Evolutionary conservation across 2,888 invertebrate genomes (phyloP).

Genomic region (Kryphioiulus occultus): DNA sequence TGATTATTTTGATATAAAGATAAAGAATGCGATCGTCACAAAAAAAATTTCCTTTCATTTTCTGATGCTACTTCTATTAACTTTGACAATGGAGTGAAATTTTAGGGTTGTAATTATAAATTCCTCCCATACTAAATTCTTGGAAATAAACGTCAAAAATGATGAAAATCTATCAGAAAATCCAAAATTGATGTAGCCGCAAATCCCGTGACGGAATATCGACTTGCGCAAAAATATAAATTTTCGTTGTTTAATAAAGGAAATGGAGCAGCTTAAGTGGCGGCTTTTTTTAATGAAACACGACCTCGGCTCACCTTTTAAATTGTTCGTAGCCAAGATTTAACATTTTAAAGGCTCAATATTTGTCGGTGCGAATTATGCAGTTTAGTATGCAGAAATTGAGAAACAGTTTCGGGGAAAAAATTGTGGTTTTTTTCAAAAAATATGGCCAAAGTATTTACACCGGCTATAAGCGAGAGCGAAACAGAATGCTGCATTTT

Average conservation of each 20-base stretch:
- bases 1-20: no score
- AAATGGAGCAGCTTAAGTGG: no score
- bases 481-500: not conserved
- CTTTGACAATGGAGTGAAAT: no score
- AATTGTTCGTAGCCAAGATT: not conserved
- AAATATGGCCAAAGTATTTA: not conserved
- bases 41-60: no score
- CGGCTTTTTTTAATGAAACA: not conserved
- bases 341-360: constrained; percentile 6
- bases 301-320: not conserved
- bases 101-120: no score
- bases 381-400: not conserved
- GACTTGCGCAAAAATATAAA: no score
- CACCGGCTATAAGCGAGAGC: not conserved
- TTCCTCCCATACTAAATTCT: no score
- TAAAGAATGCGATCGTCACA: no score
- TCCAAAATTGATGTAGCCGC: not conserved
- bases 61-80: no score
- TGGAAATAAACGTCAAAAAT: not conserved
- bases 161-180: not conserved
- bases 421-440: not conserved
- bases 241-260: no score
- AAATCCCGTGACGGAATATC: not conserved
- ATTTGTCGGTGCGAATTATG: not conserved
- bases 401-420: not conserved